These are phyloP conservation scores for Amyelois transitella DNA, from an alignment of 1,140 invertebrate genomes.

Conservation along the genomic window DNA sequence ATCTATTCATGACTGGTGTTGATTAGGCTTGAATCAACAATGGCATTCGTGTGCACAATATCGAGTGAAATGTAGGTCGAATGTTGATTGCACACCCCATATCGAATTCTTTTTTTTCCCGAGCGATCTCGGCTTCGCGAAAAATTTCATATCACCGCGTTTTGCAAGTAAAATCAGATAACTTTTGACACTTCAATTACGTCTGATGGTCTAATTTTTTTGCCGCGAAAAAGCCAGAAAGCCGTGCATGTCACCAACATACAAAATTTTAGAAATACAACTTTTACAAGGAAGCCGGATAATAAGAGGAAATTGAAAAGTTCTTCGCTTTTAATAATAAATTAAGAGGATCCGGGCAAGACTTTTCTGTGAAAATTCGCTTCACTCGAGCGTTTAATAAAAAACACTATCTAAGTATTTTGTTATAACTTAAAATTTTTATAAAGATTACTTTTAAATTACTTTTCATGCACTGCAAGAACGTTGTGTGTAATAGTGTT, in stretches of 20 bases:
- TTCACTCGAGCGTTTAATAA: no score
- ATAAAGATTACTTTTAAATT: background rate
- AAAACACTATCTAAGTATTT: background rate
- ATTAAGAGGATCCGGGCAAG: conserved; percentile 21
- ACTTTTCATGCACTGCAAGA: background rate
- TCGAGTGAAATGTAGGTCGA: conserved; percentile 58
- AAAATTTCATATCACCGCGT: conserved; percentile 69
- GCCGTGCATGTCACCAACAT: conserved; percentile 57
- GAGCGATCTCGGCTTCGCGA: conserved; percentile 56
- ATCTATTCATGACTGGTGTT: conserved; percentile 4
- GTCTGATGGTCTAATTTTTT: conserved; percentile 67
- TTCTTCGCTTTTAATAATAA: conserved; percentile 45
- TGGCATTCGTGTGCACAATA: conserved; percentile 43
- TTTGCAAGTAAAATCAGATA: conserved; percentile 74
- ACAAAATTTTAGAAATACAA: conserved; percentile 55
- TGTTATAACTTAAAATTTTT: background rate
- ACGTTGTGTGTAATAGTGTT: no score
- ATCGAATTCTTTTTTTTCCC: conserved; percentile 69
- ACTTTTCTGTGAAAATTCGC: no score
- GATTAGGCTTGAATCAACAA: conserved; percentile 17
- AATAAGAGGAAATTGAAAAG: conserved; percentile 54
- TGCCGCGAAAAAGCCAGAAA: conserved; percentile 35
- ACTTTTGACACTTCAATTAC: conserved; percentile 74
- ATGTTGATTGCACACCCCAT: conserved; percentile 66
- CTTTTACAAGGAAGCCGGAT: conserved; percentile 26